These are phyloP conservation scores for Sinocyclocheilus anophthalmus DNA, from an alignment of 2,113 vertebrate species.

Conservation along the genomic window DNA sequence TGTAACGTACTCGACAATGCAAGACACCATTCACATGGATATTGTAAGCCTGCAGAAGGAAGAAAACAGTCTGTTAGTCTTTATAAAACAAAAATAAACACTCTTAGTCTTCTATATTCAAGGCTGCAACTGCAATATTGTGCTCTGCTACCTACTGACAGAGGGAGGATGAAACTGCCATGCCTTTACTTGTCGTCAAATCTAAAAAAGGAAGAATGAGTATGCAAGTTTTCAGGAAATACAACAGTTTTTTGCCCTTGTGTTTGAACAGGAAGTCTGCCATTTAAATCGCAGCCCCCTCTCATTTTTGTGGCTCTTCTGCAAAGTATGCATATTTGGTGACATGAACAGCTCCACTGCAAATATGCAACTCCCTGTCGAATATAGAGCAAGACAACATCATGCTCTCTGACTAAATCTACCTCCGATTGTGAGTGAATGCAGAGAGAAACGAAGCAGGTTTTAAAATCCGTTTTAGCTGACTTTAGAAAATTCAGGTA, in stretches of 20 bases:
- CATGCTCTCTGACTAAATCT: not conserved
- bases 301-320: constrained; percentile 51
- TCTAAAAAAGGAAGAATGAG: constrained; percentile 22
- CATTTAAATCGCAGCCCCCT: constrained; percentile 47
- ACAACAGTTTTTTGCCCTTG: constrained; percentile 15
- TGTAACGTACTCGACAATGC: constrained; percentile 97
- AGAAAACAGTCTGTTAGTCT: not conserved
- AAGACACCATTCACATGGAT: constrained; percentile 97
- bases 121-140: no score
- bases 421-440: not conserved
- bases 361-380: constrained; percentile 60
- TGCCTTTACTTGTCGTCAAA: not conserved
- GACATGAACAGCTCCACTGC: constrained; percentile 62
- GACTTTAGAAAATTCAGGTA: no score
- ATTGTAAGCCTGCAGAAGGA: constrained; percentile 87
- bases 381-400: constrained; percentile 52
- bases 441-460: not conserved
- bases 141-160: not conserved
- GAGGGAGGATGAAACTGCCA: not conserved
- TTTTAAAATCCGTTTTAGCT: not conserved
- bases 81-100: no score
- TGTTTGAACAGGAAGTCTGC: constrained; percentile 48
- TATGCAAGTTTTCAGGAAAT: constrained; percentile 54
- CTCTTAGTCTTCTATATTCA: no score
- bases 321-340: constrained; percentile 66